These are phyloP conservation scores for Ophion slaviceki DNA, from an alignment of 2,888 invertebrate genomes.

Conservation along the genomic window DNA sequence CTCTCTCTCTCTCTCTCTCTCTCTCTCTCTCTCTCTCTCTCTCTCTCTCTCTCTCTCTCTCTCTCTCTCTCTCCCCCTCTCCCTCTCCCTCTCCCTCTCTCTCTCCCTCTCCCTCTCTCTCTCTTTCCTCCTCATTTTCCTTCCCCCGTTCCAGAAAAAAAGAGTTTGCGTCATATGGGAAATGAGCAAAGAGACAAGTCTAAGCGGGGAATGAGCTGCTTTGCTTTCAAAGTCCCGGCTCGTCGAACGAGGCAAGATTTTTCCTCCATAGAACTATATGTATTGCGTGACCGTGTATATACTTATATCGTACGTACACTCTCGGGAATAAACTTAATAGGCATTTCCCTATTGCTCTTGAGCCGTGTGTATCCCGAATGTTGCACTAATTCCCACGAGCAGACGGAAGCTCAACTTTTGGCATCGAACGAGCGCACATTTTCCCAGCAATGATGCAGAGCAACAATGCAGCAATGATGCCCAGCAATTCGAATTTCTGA, in stretches of 20 bases:
- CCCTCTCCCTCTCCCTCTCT: background rate
- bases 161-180: conserved; percentile 25
- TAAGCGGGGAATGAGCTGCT: conserved; percentile 25
- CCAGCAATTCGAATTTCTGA: too few species aligned
- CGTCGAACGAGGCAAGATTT: conserved; percentile 32
- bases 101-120: background rate
- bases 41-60: background rate
- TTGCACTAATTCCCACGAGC: background rate
- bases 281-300: background rate
- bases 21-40: background rate
- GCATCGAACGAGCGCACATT: too few species aligned
- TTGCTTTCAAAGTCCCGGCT: conserved; percentile 16
- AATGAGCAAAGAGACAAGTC: conserved; percentile 40
- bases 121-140: background rate
- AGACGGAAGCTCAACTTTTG: background rate
- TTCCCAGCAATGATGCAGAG: too few species aligned
- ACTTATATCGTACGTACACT: background rate
- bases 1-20: too few species aligned
- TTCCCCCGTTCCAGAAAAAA: conserved; percentile 1
- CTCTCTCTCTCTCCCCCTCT: background rate
- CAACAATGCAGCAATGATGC: too few species aligned
- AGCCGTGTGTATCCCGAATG: background rate
- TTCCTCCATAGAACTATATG: conserved; percentile 1
- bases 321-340: conserved; percentile 7
- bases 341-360: background rate